phyloP scores from a whole-genome alignment of 1,140 invertebrate species.

The Babylonia areolata region DNA sequence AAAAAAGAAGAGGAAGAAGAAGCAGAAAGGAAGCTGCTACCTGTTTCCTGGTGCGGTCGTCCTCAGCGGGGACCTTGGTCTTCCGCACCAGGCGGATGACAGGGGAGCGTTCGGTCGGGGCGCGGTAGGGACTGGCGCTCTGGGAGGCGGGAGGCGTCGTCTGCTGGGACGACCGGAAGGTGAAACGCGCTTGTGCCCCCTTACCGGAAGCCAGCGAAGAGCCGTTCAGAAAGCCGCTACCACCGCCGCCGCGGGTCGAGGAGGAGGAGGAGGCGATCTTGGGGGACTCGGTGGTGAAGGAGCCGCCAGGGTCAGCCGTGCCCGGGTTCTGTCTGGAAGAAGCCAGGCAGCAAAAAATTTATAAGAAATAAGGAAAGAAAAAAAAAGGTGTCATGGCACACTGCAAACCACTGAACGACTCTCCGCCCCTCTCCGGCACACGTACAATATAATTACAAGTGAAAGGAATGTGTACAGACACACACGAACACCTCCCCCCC shows the following conservation, averaged over 20 bases:
- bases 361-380: too few species aligned
- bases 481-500: too few species aligned
- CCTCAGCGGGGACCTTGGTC: constrained; percentile 47
- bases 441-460: too few species aligned
- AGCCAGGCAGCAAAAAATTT: background rate
- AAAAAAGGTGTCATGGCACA: too few species aligned
- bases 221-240: background rate
- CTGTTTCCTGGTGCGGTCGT: constrained; percentile 61
- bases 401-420: too few species aligned
- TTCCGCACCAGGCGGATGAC: constrained; percentile 36
- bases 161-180: constrained; percentile 17
- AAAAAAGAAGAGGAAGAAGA: background rate
- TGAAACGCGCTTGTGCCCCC: constrained; percentile 16
- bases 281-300: constrained; percentile 2
- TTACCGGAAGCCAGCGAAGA: background rate
- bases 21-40: constrained; percentile 26
- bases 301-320: background rate
- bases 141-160: background rate
- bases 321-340: background rate
- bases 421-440: too few species aligned
- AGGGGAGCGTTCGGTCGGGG: constrained; percentile 37
- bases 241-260: background rate
- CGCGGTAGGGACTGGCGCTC: constrained; percentile 30
- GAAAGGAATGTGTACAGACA: too few species aligned
- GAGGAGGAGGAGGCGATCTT: background rate